Conservation (phyloP, 2,113 vertebrate species). For the Urocolius indicus region DNA sequence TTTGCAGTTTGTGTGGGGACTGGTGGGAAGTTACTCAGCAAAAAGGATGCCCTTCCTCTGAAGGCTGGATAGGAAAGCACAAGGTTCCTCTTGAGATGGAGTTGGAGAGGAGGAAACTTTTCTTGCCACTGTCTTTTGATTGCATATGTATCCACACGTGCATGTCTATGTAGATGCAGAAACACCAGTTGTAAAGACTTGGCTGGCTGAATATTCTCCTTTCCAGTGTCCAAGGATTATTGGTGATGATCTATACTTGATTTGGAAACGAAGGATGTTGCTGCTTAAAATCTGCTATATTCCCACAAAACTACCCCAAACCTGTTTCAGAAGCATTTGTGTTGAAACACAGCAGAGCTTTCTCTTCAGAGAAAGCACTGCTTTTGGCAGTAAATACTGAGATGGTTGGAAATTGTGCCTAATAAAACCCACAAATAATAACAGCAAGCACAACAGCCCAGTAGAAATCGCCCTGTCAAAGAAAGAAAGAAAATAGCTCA, state of each 20-base stretch:
- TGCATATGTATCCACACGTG: not conserved
- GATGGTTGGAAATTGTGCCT: not conserved
- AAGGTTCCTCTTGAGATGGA: not conserved
- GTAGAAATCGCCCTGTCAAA: not conserved
- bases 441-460: not conserved
- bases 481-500: not conserved
- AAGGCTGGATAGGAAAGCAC: not conserved
- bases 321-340: not conserved
- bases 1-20: not conserved
- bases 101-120: not conserved
- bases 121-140: not conserved
- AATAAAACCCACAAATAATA: not conserved
- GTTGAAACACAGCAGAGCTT: not conserved
- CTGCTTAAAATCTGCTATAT: not conserved
- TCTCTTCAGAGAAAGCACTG: not conserved
- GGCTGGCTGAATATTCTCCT: not conserved
- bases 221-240: not conserved
- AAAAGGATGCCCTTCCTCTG: not conserved
- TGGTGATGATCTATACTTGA: rapidly evolving
- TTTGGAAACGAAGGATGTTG: not conserved
- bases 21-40: not conserved
- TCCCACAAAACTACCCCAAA: not conserved
- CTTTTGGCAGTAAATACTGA: not conserved
- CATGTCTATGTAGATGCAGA: not conserved
- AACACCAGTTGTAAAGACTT: not conserved